Base-by-base conservation (phyloP, 2,888 invertebrate genomes). In the Rhogogaster chlorosoma region DNA sequence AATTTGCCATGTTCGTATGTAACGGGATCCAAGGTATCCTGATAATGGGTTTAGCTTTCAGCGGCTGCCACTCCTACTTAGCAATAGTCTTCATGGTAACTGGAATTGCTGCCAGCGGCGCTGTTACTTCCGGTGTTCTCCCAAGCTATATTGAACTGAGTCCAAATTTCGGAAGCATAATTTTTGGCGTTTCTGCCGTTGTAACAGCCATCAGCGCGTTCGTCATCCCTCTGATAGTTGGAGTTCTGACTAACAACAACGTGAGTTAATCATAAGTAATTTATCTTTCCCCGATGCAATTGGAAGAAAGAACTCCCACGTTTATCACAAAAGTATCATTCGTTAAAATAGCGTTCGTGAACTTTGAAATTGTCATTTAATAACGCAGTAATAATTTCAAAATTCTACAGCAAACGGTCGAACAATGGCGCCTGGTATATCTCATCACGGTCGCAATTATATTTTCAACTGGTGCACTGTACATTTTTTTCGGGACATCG, bases 101-200 rank as follows among this genome's bases (percentile, higher is more conserved):
- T 18, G 96, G 96, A 0, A 95, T 95, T 1, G 95, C 95, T 67
- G 93, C 95, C 96, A 71, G 71, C 12, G 71, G 71, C n/a, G 18
- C 71, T 9, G 22, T 71, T n/a, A 36, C 38, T 38, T 22, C 71
- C 22, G 36, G n/a, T 18, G 22, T 96, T 1, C 92, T 96, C 45
- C 95, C 96, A 3, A 95, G 95, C 83, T 94, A 96, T 85, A 96
- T 97, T 9, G 96, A 97, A 88, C 94, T 96, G 77, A 95, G 96
- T 85, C 96, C 96, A 0, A 96, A 96, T 91, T 95, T 94, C 88
- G 95, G 94, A 18, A 94, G 95, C 87, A 94, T 96, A 42, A 93
- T 95, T 1, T 93, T 96, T 73, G 96, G 96, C 0, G 94, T 96
- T 18, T 94, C 94, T 73, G 95, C 96, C 84, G 94, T 95, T 90